Evolutionary conservation across 2,888 invertebrate genomes (phyloP), one percentile per base, ranked within the genome.

Genomic region (Alviniconcha strummeri): DNA sequence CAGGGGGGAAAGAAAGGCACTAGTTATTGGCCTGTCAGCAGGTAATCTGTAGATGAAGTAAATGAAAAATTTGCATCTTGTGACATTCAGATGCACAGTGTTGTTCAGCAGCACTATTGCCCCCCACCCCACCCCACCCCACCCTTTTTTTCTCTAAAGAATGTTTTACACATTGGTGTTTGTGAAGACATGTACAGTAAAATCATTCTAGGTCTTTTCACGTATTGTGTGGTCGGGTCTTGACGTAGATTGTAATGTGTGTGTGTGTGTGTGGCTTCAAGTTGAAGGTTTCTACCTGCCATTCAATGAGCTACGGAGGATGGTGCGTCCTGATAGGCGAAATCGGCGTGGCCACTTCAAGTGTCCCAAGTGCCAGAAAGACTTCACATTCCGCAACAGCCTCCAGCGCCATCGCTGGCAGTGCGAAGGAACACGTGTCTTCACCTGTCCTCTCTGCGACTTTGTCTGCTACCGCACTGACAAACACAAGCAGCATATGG

Each of bases 381-480:
- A 55, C 15, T 80, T 80, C 19, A 71, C 56, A 64, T 71, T 80
- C 36, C 77, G 80, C 64, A 80, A 83, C 71, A 80, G 74, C 54
- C 74, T 86, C 5, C 79, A 79, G 55, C 84, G 83, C 17, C 86
- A 86, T 60, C 78, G 83, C 76, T 84, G 84, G 84, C 84, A 86
- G 72, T 84, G 86, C 75, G 83, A 83, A 52, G 82, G 84, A 13
- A 82, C 82, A 5, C 79, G 84, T 8, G 52, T 78, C 11, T 72
- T 85, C 57, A 36, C 55, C 6, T 85, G 85, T 77, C 76, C 75
- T 17, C 11, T 82, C 17, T 85, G 85, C 71, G 84, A 75, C 6
- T 79, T 71, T 52, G 74, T 72, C 15, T 76, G 80, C 72, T 74
- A 78, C 72, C 80, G 84, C 54, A 75, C 79, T 76, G 82, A 82